phyloP scores from a whole-genome alignment of 2,888 invertebrate species.

The Oscheius sp. region DNA sequence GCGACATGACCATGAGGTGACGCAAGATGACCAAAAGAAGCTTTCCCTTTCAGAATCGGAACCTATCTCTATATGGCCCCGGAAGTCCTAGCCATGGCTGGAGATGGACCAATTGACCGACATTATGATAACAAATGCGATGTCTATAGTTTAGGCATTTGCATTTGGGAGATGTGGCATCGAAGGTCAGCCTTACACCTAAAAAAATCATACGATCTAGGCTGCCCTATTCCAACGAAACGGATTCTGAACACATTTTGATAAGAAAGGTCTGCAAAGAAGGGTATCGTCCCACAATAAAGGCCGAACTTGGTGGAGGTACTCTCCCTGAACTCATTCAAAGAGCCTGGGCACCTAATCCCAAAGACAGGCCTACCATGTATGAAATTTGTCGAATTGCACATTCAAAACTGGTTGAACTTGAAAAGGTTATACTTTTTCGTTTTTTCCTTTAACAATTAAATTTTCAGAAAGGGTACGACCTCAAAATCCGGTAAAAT shows the following conservation, averaged over 20 bases:
- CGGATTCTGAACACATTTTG: background rate
- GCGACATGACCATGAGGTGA: constrained; percentile 26
- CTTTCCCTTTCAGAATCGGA: constrained; percentile 26
- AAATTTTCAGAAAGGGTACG: constrained; percentile 17
- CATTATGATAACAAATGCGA: constrained; percentile 23
- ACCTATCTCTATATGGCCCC: constrained; percentile 30
- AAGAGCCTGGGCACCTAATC: constrained; percentile 8
- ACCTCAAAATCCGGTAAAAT: constrained; percentile 16
- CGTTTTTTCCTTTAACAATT: background rate
- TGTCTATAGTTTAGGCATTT: constrained; percentile 24
- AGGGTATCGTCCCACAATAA: constrained; percentile 15
- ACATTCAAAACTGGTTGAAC: constrained; percentile 16
- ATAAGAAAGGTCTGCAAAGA: constrained; percentile 15
- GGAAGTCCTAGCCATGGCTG: constrained; percentile 20
- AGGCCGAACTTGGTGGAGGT: constrained; percentile 6
- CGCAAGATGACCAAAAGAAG: background rate
- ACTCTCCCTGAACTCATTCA: constrained; percentile 11
- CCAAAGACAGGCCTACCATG: constrained; percentile 23
- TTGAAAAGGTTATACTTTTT: constrained; percentile 7
- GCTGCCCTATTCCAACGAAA: constrained; percentile 19
- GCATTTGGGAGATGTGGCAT: constrained; percentile 24
- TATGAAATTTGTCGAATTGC: constrained; percentile 22
- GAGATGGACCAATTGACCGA: background rate
- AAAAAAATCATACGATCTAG: background rate
- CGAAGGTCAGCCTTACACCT: background rate